Conservation (phyloP, 2,888 invertebrate species). For the Myathropa florea region DNA sequence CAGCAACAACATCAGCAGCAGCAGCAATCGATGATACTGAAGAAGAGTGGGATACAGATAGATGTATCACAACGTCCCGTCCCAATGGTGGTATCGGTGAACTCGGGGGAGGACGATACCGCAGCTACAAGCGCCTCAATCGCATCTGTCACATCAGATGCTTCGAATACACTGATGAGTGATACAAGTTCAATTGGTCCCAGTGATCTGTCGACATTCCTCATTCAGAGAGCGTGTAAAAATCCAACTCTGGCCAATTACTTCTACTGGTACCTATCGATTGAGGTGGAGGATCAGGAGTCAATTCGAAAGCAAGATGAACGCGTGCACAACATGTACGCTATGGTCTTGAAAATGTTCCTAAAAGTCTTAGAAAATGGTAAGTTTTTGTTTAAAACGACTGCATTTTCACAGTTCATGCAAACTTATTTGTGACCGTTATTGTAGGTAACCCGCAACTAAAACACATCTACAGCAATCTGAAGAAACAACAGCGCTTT, state of each 20-base stretch:
- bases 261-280: constrained; percentile 97
- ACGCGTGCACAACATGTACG: constrained; percentile 91
- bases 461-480: constrained; percentile 88
- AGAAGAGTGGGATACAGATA: constrained; percentile 66
- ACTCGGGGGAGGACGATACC: constrained; percentile 72
- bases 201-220: constrained; percentile 92
- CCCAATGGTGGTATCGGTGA: constrained; percentile 71
- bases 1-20: constrained; percentile 26
- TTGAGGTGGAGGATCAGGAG: constrained; percentile 96
- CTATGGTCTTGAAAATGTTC: constrained; percentile 93
- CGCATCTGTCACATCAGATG: constrained; percentile 80
- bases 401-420: not conserved
- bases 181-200: constrained; percentile 78
- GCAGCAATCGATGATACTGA: constrained; percentile 36
- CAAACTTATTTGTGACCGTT: not conserved
- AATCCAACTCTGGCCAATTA: constrained; percentile 97
- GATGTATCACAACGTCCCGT: constrained; percentile 64
- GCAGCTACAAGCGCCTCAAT: constrained; percentile 71
- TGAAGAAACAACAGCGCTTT: constrained; percentile 93
- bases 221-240: constrained; percentile 93
- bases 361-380: constrained; percentile 87
- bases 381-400: constrained; percentile 70
- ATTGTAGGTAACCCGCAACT: constrained; percentile 84
- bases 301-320: constrained; percentile 86
- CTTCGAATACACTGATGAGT: constrained; percentile 82